These are phyloP conservation scores for Sciaenops ocellatus DNA, from an alignment of 2,797 vertebrate species.

Conservation along the genomic window DNA sequence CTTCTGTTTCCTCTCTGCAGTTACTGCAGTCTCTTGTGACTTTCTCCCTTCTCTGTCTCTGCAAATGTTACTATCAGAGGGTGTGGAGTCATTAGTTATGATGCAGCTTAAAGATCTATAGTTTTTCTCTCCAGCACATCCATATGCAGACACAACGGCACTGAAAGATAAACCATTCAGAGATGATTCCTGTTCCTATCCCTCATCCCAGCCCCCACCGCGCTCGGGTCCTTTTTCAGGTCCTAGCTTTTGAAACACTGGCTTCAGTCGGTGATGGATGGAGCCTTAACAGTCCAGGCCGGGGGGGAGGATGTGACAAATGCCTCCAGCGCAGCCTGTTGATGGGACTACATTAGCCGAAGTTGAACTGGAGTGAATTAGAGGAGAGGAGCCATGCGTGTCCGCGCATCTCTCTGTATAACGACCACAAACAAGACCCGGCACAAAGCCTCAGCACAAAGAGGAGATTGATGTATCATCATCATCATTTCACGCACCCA, in stretches of 20 bases:
- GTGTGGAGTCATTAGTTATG: slow-evolving; percentile 23
- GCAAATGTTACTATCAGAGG: slow-evolving; percentile 47
- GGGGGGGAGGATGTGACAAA: slow-evolving; percentile 54
- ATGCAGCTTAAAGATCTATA: slow-evolving; percentile 61
- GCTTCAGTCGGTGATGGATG: slow-evolving; percentile 71
- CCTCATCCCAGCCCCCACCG: slow-evolving; percentile 36
- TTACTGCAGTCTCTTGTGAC: background rate
- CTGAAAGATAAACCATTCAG: slow-evolving; percentile 60
- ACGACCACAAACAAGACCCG: slow-evolving; percentile 40
- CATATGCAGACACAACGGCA: slow-evolving; percentile 62
- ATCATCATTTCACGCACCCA: slow-evolving; percentile 6
- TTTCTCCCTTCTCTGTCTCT: slow-evolving; percentile 12
- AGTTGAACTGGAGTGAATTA: slow-evolving; percentile 73
- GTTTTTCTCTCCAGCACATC: slow-evolving; percentile 52
- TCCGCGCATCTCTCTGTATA: slow-evolving; percentile 59
- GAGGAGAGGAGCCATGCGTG: slow-evolving; percentile 56
- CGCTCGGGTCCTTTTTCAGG: slow-evolving; percentile 34
- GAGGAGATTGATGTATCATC: slow-evolving; percentile 35
- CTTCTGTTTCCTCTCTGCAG: background rate
- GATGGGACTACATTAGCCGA: slow-evolving; percentile 62
- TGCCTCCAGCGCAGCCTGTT: slow-evolving; percentile 60
- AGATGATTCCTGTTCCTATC: slow-evolving; percentile 42
- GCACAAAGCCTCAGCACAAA: slow-evolving; percentile 12
- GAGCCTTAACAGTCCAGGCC: slow-evolving; percentile 48
- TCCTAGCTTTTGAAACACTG: slow-evolving; percentile 51